phyloP scores from a whole-genome alignment of 2,888 invertebrate species.

The Apocheima hispidaria region DNA sequence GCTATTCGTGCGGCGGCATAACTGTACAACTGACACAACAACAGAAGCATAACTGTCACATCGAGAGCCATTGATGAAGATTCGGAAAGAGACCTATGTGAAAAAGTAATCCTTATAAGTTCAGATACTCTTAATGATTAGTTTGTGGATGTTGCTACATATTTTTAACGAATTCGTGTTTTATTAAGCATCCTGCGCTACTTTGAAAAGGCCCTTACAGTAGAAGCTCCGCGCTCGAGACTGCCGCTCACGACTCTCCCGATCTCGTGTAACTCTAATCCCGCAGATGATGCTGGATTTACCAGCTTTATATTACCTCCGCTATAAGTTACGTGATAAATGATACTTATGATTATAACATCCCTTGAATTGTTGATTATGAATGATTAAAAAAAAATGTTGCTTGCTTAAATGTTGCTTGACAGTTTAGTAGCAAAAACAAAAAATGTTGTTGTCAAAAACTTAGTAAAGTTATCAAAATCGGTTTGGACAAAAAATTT shows the following conservation, averaged over 20 bases:
- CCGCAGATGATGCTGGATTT: slow-evolving; percentile 83
- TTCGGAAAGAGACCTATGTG: background rate
- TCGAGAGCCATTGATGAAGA: background rate
- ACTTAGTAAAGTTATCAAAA: too few species aligned
- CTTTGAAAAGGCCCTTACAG: slow-evolving; percentile 25
- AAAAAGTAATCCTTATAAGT: background rate
- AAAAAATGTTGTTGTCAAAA: too few species aligned
- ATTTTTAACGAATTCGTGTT: background rate
- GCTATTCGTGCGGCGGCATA: background rate
- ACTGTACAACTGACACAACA: background rate
- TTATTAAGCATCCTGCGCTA: slow-evolving; percentile 25
- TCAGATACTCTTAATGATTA: background rate
- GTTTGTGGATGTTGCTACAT: background rate
- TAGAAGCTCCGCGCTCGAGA: slow-evolving; percentile 58
- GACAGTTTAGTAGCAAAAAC: too few species aligned
- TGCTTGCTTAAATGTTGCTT: too few species aligned
- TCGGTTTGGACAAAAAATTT: too few species aligned
- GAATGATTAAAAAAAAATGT: background rate
- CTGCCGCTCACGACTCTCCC: slow-evolving; percentile 63
- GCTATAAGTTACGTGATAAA: slow-evolving; percentile 74
- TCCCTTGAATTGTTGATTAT: background rate
- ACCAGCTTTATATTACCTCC: slow-evolving; percentile 77
- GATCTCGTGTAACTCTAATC: slow-evolving; percentile 82
- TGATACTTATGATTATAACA: slow-evolving; percentile 49
- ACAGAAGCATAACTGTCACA: background rate